A percentile compares a stretch with the other conserved stretches of the same genome.
These are phyloP conservation scores for Rhabdophis nuchalis DNA, from an alignment of 2,797 vertebrate species.

Conservation along the genomic window DNA sequence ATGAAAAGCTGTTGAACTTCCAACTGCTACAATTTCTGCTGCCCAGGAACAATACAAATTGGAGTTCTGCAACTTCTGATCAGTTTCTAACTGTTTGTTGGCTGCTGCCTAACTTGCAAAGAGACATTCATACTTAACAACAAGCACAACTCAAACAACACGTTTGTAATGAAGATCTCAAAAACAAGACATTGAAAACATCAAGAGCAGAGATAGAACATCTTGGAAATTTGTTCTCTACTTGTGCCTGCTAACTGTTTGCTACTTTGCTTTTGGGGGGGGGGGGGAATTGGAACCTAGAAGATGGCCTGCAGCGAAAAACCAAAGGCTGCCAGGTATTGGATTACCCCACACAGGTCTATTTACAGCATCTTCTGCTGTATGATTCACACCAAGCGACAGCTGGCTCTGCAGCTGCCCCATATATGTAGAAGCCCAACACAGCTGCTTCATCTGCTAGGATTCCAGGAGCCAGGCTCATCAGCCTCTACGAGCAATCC, in stretches of 20 bases:
- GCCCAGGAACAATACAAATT: neutral
- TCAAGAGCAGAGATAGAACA: neutral
- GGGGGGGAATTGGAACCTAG: conserved; percentile 21
- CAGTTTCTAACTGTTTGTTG: neutral
- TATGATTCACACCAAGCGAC: conserved; percentile 87
- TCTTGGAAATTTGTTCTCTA: neutral
- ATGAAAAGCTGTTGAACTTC: neutral
- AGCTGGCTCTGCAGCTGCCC: conserved; percentile 96
- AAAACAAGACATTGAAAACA: neutral
- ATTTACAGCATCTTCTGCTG: conserved; percentile 88
- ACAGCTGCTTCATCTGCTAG: conserved; percentile 89
- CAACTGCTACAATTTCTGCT: neutral
- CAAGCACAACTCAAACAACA: neutral
- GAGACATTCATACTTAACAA: neutral
- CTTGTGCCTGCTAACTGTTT: conserved; percentile 39
- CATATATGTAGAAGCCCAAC: conserved; percentile 81
- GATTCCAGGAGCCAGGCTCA: conserved; percentile 81
- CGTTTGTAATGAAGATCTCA: neutral
- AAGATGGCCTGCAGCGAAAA: conserved; percentile 59
- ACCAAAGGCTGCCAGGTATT: conserved; percentile 81
- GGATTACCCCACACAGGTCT: conserved; percentile 88
- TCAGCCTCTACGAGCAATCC: conserved; percentile 78
- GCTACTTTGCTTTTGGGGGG: conserved; percentile 20
- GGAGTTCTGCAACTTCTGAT: neutral
- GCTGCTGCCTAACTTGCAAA: neutral